Conservation (phyloP, 2,888 invertebrate species). For the Mayetiola destructor region DNA sequence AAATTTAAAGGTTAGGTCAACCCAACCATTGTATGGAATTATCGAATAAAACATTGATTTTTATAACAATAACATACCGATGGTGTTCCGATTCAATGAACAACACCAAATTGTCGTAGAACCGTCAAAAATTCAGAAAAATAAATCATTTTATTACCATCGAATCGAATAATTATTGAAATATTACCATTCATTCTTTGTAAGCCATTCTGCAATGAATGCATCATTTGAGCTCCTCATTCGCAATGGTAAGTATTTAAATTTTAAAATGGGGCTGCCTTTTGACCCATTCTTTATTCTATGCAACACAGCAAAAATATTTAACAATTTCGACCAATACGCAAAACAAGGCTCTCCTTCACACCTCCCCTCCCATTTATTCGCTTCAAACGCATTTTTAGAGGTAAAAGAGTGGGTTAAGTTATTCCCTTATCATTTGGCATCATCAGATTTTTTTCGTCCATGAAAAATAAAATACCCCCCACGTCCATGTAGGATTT, state of each 20-base stretch:
- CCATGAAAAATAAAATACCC: too few species aligned
- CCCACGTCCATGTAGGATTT: too few species aligned
- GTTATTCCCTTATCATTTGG: too few species aligned
- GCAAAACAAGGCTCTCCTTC: not conserved
- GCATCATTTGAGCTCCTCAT: not conserved
- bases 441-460: too few species aligned
- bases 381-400: too few species aligned
- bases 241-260: constrained; percentile 40
- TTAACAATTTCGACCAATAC: not conserved
- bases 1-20: too few species aligned
- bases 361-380: too few species aligned
- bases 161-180: not conserved
- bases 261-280: constrained; percentile 37
- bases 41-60: not conserved
- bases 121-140: not conserved
- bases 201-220: not conserved
- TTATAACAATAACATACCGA: constrained; percentile 24
- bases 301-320: constrained; percentile 11
- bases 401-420: too few species aligned
- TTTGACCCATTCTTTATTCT: constrained; percentile 38
- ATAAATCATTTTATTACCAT: not conserved
- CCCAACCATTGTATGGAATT: not conserved
- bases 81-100: constrained; percentile 1
- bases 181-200: not conserved
- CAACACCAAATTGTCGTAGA: not conserved